Percentiles rank a stretch among this genome's conserved stretches.
Conservation (phyloP, 2,797 vertebrate genomes). For the Gallinago solitaria region DNA sequence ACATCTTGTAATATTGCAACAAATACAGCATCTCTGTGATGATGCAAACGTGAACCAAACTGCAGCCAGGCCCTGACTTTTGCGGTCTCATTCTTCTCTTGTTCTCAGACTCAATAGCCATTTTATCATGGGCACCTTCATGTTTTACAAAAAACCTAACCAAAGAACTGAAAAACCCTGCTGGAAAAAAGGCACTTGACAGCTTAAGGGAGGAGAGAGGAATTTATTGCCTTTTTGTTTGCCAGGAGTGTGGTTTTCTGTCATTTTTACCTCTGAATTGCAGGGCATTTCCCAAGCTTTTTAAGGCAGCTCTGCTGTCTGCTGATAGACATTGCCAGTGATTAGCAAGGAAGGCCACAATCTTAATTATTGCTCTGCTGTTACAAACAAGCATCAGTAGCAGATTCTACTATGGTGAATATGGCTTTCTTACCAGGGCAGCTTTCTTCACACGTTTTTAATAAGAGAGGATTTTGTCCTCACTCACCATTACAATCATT, state of each 20-base stretch:
- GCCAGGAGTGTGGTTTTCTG: background rate
- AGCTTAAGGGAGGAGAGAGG: background rate
- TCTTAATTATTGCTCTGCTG: background rate
- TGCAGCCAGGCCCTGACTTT: background rate
- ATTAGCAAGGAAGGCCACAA: background rate
- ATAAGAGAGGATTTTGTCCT: background rate
- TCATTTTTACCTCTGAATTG: background rate
- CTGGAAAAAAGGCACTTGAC: background rate
- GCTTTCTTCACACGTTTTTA: background rate
- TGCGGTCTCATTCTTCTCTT: background rate
- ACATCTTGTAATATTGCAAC: background rate
- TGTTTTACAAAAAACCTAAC: background rate
- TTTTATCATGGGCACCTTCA: background rate
- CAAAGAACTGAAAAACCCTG: background rate
- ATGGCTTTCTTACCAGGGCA: background rate
- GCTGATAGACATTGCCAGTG: background rate
- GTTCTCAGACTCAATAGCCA: background rate
- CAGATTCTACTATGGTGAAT: background rate
- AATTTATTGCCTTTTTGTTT: constrained; percentile 27
- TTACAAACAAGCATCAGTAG: background rate
- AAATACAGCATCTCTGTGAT: background rate
- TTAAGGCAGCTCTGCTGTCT: background rate
- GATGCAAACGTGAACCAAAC: background rate
- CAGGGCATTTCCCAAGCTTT: constrained; percentile 14
- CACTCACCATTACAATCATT: background rate